Evolutionary conservation across 2,113 vertebrate genomes (phyloP).

Genomic region (Recurvirostra avosetta): DNA sequence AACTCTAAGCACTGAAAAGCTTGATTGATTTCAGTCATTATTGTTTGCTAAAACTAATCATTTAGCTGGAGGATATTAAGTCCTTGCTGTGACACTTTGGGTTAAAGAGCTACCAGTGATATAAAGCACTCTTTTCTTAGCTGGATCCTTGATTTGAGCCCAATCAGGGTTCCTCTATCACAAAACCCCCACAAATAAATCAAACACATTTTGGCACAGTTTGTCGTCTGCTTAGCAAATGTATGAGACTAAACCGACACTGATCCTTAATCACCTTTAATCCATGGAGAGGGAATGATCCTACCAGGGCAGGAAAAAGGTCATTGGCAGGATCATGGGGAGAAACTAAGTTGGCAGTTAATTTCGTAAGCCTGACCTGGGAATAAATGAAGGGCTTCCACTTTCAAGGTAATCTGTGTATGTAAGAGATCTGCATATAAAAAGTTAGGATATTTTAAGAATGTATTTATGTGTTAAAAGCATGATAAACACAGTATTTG

Average conservation of each 20-base stretch:
- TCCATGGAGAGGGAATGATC: constrained; percentile 23
- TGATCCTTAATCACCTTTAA: constrained; percentile 67
- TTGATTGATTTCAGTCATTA: constrained; percentile 65
- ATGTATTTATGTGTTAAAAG: not conserved
- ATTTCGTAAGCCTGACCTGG: constrained; percentile 36
- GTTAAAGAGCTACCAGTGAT: constrained; percentile 64
- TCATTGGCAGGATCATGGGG: constrained; percentile 41
- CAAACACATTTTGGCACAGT: constrained; percentile 56
- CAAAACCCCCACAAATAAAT: constrained; percentile 54
- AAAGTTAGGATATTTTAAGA: not conserved
- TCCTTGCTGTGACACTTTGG: constrained; percentile 50
- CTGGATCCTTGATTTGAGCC: constrained; percentile 51
- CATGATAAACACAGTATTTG: not conserved
- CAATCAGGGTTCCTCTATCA: constrained; percentile 22
- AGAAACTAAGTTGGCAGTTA: constrained; percentile 46
- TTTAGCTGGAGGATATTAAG: constrained; percentile 60
- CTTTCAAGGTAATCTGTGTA: not conserved
- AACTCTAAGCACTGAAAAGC: constrained; percentile 35
- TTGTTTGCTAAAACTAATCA: constrained; percentile 48
- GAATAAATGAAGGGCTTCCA: constrained; percentile 18
- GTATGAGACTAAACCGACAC: constrained; percentile 62
- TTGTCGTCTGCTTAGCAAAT: constrained; percentile 44
- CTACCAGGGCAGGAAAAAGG: constrained; percentile 44
- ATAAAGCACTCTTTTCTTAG: constrained; percentile 65
- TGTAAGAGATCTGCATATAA: not conserved